Evolutionary conservation across 2,888 invertebrate genomes (phyloP), one percentile per base, ranked within the genome.

Genomic region (Sepiola atlantica): DNA sequence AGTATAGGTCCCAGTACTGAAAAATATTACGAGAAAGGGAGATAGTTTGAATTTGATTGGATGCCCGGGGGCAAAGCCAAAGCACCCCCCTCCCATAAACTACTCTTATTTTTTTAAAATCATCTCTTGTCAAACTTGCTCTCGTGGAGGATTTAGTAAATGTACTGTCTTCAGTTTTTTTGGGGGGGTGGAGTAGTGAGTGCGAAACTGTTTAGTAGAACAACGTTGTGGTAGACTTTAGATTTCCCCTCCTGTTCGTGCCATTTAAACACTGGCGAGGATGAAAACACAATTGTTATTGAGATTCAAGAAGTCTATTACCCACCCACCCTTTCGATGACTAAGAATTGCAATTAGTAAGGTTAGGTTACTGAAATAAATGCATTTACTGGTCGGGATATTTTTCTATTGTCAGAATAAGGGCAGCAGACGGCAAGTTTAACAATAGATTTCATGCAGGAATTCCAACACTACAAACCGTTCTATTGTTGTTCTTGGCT

Each of bases 361-460:
- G 77, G n/a, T 77, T 77, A 32, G n/a, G n/a, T 77, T 77, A 28
- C 77, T 77, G 32, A 77, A 77, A 77, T 77, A 77, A 77, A 77
- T 77, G 77, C n/a, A 77, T 77, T 77, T 77, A 77, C 77, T 77
- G 77, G 77, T 77, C 77, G 32, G 77, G n/a, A 77, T 77, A 45
- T 45, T 45, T 45, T 77, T 77, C 77, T 77, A 77, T 77, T 77
- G 77, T 77, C 16, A 77, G 77, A 77, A 77, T 77, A 77, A 77
- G 77, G n/a, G 77, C 77, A 18, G 77, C 77, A 18, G 77, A 32
- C 77, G 32, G n/a, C 77, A 77, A 77, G 77, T 77, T 77, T 14
- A 77, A 77, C 77, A 77, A 77, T 77, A 77, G 77, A 77, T 77
- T 77, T 77, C 77, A 77, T 77, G 77, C n/a, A 77, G n/a, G 77